Evolutionary conservation across 2,888 invertebrate species (phyloP).

Genomic region (Catocala nupta): DNA sequence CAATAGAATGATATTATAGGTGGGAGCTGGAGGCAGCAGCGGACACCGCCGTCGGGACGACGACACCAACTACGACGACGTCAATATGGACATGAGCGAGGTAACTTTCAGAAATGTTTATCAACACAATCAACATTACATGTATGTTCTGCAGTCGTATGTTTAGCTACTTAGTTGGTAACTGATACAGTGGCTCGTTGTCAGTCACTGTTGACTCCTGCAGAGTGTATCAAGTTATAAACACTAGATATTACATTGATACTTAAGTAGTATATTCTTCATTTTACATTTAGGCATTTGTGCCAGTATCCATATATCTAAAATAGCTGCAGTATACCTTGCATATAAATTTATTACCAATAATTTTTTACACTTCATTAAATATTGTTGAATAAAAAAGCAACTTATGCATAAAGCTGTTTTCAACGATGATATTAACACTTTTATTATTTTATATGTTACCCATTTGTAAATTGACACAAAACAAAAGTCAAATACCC

Average conservation of each 20-base stretch:
- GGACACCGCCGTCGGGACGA: conserved; percentile 76
- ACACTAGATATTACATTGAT: conserved; percentile 27
- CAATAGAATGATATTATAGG: conserved; percentile 87
- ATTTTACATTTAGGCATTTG: conserved; percentile 32
- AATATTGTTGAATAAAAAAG: conserved; percentile 48
- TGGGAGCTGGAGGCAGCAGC: conserved; percentile 64
- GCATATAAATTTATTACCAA: conserved; percentile 1
- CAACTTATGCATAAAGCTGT: conserved; percentile 64
- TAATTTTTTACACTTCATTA: conserved; percentile 27
- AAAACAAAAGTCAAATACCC: conserved; percentile 86
- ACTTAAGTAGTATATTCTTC: conserved; percentile 43
- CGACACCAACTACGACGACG: conserved; percentile 91
- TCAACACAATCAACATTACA: conserved; percentile 26
- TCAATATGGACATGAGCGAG: conserved; percentile 93
- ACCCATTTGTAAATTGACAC: conserved; percentile 88
- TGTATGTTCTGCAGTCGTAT: conserved; percentile 25
- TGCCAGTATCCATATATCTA: conserved; percentile 30
- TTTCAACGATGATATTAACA: conserved; percentile 87
- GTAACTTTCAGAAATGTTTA: conserved; percentile 73
- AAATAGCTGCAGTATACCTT: conserved; percentile 6
- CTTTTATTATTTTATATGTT: conserved; percentile 88
- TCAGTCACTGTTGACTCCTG: conserved; percentile 21
- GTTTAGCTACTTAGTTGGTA: conserved; percentile 24
- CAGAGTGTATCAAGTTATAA: conserved; percentile 28
- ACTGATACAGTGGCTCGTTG: conserved; percentile 18